Percentiles rank a stretch among this genome's conserved stretches.
phyloP scores from a whole-genome alignment of 2,113 vertebrate genomes.

The Leuciscus idus region DNA sequence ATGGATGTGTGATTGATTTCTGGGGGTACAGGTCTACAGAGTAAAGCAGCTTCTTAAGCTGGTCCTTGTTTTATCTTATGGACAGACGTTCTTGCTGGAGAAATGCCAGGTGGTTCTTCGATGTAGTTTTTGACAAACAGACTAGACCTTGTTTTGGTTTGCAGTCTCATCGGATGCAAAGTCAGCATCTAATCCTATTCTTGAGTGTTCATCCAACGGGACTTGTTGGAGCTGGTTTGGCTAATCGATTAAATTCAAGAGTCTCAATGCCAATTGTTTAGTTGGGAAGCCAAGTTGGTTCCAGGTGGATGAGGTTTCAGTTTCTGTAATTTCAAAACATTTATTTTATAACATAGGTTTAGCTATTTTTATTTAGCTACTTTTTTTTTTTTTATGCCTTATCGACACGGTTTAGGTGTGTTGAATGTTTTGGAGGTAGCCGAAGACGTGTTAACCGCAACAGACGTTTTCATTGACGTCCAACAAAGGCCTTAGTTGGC shows the following conservation, averaged over 20 bases:
- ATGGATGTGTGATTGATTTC: conserved; percentile 74
- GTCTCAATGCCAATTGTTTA: conserved; percentile 13
- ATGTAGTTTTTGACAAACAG: conserved; percentile 32
- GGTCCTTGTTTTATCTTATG: conserved; percentile 73
- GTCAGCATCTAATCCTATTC: conserved; percentile 19
- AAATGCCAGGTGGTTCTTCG: conserved; percentile 54
- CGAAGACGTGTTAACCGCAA: conserved; percentile 11
- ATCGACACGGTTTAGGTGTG: conserved; percentile 27
- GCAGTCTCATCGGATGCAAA: conserved; percentile 19
- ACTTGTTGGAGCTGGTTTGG: conserved; percentile 19
- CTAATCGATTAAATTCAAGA: conserved; percentile 32
- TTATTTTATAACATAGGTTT: neutral
- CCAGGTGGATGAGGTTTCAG: conserved; percentile 39
- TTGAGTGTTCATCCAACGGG: conserved; percentile 33
- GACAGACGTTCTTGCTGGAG: conserved; percentile 66
- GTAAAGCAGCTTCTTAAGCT: conserved; percentile 79
- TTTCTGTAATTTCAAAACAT: conserved; percentile 28
- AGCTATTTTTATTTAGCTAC: neutral
- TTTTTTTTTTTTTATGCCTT: conserved; percentile 5
- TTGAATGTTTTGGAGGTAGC: conserved; percentile 34
- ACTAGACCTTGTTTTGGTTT: conserved; percentile 26
- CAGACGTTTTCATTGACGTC: conserved; percentile 11
- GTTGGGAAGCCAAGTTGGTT: conserved; percentile 37
- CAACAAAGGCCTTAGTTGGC: conserved; percentile 58
- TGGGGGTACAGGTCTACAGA: conserved; percentile 86